Evolutionary conservation across 2,888 invertebrate species (phyloP).

Genomic region (Tillus elongatus): DNA sequence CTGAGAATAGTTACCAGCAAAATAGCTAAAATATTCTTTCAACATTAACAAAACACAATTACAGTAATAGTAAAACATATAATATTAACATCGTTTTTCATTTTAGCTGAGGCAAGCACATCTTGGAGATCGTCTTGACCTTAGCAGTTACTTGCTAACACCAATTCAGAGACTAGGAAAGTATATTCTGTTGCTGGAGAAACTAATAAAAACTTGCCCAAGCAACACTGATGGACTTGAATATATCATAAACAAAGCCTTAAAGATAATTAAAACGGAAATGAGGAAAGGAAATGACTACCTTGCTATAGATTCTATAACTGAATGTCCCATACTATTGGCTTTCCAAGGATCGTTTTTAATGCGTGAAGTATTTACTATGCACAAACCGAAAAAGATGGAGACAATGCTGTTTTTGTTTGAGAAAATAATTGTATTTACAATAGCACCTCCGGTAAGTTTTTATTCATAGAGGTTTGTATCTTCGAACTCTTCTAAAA

Average conservation of each 20-base stretch:
- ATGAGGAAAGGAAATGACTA: conserved; percentile 37
- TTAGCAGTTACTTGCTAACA: conserved; percentile 34
- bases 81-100: too few species aligned
- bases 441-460: conserved; percentile 24
- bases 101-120: conserved; percentile 35
- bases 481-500: too few species aligned
- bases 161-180: conserved; percentile 37
- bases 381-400: conserved; percentile 30
- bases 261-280: conserved; percentile 29
- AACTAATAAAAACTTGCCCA: conserved; percentile 30
- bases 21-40: too few species aligned
- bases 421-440: conserved; percentile 33
- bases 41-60: too few species aligned
- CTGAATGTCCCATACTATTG: conserved; percentile 36
- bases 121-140: conserved; percentile 32
- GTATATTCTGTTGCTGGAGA: conserved; percentile 34
- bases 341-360: conserved; percentile 32
- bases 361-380: conserved; percentile 26
- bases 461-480: too few species aligned
- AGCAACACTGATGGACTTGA: conserved; percentile 15
- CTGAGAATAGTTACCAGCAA: too few species aligned
- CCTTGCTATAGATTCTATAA: conserved; percentile 36
- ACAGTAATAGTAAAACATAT: too few species aligned
- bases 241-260: conserved; percentile 25
- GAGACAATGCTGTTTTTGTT: conserved; percentile 36